These are phyloP conservation scores for Scophthalmus maximus DNA, from an alignment of 2,113 vertebrate species.

Conservation along the genomic window DNA sequence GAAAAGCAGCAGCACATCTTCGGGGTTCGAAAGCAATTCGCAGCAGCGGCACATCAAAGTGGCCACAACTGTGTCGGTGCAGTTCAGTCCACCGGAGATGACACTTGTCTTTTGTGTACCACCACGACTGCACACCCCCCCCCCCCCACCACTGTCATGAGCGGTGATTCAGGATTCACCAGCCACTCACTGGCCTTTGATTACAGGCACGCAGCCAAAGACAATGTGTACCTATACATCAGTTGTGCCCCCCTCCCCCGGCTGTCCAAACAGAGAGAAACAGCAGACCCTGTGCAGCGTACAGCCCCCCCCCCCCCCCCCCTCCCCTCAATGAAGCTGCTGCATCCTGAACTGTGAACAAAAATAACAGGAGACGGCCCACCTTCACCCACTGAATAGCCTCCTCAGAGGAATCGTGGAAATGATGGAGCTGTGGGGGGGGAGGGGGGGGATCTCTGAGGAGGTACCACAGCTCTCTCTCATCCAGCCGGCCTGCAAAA, in stretches of 20 bases:
- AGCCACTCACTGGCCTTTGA: slow-evolving; percentile 17
- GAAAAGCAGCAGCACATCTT: neutral
- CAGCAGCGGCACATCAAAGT: neutral
- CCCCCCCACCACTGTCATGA: neutral
- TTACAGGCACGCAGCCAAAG: slow-evolving; percentile 17
- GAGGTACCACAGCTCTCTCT: neutral
- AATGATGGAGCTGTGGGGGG: no score
- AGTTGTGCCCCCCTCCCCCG: slow-evolving; percentile 16
- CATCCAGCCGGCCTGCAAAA: slow-evolving; percentile 6
- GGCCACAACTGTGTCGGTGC: no score
- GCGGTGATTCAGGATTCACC: slow-evolving; percentile 51
- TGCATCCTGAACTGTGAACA: neutral
- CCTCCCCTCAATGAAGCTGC: neutral
- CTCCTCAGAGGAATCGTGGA: no score
- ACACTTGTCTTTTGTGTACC: no score
- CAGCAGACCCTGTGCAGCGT: neutral
- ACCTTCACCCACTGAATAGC: no score
- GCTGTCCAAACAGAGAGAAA: neutral
- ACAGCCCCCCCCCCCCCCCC: neutral
- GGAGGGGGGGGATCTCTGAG: neutral
- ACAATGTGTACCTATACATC: slow-evolving; percentile 9
- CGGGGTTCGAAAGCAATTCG: neutral
- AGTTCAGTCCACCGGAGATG: no score
- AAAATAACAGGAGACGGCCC: neutral
- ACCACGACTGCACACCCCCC: no score